Conservation (phyloP, 2,888 invertebrate species). For the Aphelenchoides bicaudatus region DNA sequence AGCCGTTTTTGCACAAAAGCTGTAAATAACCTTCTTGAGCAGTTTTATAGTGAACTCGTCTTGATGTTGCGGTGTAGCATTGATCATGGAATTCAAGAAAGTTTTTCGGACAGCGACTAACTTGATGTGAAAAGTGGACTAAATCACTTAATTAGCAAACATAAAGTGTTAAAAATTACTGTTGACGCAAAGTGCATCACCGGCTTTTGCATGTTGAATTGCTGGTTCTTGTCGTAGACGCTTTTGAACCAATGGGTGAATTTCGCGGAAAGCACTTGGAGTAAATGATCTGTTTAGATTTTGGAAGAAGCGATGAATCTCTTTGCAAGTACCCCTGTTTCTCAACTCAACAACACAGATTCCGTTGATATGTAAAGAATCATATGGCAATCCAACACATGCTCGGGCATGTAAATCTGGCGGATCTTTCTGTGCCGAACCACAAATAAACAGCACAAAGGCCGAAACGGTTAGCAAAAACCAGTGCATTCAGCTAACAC, state of each 20-base stretch:
- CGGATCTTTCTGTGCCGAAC: too few relatives aligned
- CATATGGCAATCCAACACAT: slow-evolving; percentile 9
- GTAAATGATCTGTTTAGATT: too few relatives aligned
- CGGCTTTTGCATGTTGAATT: not conserved
- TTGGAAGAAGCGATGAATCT: slow-evolving; percentile 1
- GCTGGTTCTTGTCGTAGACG: too few relatives aligned
- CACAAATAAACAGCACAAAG: too few relatives aligned
- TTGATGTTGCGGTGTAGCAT: not conserved
- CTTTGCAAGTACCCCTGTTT: not conserved
- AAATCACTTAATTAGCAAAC: too few relatives aligned
- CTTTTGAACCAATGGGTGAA: too few relatives aligned
- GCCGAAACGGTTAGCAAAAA: not conserved
- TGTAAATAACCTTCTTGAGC: too few relatives aligned
- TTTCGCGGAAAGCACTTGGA: too few relatives aligned
- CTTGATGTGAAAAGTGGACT: not conserved
- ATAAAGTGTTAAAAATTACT: not conserved
- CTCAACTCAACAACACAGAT: slow-evolving; percentile 5
- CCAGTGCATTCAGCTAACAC: too few relatives aligned
- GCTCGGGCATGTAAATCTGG: slow-evolving; percentile 1
- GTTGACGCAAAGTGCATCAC: not conserved
- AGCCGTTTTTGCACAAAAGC: too few relatives aligned
- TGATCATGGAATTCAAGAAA: not conserved
- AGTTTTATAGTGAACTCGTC: not conserved
- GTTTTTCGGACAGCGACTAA: not conserved
- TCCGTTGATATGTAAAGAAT: not conserved